Percentiles rank a stretch among this genome's conserved stretches.
phyloP scores from a whole-genome alignment of 1,140 invertebrate species.

The Dreissena rostriformis region DNA sequence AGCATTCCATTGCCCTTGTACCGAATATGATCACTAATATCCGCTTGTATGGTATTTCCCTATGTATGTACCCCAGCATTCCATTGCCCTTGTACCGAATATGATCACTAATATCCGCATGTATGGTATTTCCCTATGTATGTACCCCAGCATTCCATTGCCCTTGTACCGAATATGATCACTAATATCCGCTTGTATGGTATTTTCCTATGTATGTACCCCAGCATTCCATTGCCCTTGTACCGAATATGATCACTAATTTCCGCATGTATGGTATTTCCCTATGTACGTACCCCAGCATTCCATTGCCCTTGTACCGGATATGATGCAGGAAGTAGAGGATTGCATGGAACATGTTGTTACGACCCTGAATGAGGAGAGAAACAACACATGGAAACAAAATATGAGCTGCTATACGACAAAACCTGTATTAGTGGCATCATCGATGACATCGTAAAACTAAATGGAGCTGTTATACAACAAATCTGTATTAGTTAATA shows the following conservation, averaged over 20 bases:
- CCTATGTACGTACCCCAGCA: conserved; percentile 84
- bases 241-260: conserved; percentile 89
- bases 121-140: conserved; percentile 4
- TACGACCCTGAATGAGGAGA: conserved; percentile 90
- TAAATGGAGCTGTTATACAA: no score
- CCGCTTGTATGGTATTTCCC: background rate
- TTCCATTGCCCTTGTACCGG: conserved; percentile 88
- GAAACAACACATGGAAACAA: no score
- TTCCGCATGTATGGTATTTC: background rate
- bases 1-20: no score
- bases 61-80: background rate
- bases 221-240: conserved; percentile 89
- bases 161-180: conserved; percentile 83
- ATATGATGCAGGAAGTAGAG: conserved; percentile 90
- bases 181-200: background rate
- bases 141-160: conserved; percentile 87
- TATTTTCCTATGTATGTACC: conserved; percentile 70
- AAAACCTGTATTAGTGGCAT: no score
- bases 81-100: background rate
- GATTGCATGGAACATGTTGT: conserved; percentile 91
- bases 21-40: no score
- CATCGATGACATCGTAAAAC: no score
- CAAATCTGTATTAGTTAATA: no score
- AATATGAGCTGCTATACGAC: no score
- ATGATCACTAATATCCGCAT: background rate